Conservation (phyloP, 2,113 vertebrate genomes). For the Nibea coibor region DNA sequence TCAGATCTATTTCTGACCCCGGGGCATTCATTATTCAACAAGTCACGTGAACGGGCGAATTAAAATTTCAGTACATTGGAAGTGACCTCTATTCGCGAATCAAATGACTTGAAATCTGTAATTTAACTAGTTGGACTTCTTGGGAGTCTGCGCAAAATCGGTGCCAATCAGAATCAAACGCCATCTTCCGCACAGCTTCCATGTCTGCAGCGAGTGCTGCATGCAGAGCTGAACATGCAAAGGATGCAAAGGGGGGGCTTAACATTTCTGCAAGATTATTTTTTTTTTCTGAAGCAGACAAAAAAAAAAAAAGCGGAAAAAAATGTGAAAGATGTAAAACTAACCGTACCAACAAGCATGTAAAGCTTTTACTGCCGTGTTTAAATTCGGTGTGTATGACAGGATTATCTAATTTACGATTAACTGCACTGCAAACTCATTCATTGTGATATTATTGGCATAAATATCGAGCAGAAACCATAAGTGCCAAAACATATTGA, state of each 20-base stretch:
- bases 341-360: neutral
- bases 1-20: slow-evolving; percentile 92
- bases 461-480: slow-evolving; percentile 25
- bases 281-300: neutral
- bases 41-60: slow-evolving; percentile 91
- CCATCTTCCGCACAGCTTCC: slow-evolving; percentile 53
- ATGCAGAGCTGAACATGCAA: neutral
- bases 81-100: slow-evolving; percentile 80
- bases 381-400: too few species aligned
- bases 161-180: slow-evolving; percentile 70
- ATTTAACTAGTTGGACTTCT: slow-evolving; percentile 72
- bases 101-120: slow-evolving; percentile 77
- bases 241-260: too few species aligned
- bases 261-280: slow-evolving; percentile 4
- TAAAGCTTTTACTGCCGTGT: neutral
- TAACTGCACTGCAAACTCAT: neutral
- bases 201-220: slow-evolving; percentile 28
- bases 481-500: slow-evolving; percentile 5
- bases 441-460: slow-evolving; percentile 16
- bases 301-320: neutral
- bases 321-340: neutral
- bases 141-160: slow-evolving; percentile 66
- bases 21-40: slow-evolving; percentile 95
- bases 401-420: slow-evolving; percentile 1
- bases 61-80: slow-evolving; percentile 91